Conservation (phyloP, 2,797 vertebrate species). For the Graptemys geographica region DNA sequence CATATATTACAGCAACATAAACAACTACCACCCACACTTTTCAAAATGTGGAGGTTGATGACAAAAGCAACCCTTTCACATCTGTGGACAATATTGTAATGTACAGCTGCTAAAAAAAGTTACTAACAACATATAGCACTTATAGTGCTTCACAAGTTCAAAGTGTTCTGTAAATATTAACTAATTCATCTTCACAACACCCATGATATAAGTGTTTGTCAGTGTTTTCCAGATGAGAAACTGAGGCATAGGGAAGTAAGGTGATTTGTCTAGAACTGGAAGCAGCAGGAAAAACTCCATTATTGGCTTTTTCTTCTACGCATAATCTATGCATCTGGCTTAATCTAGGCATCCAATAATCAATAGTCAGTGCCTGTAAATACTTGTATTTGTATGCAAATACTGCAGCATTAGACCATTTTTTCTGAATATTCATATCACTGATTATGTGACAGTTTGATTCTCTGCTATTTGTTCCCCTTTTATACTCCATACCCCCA, state of each 20-base stretch:
- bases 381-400: background rate
- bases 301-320: background rate
- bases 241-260: background rate
- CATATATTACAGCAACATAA: background rate
- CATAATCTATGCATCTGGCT: background rate
- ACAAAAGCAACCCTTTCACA: background rate
- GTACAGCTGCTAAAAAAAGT: background rate
- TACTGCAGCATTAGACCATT: background rate
- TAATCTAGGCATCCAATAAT: background rate
- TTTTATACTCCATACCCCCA: background rate
- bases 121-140: background rate
- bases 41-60: background rate
- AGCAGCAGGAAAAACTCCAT: background rate
- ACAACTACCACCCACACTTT: background rate
- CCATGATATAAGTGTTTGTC: background rate
- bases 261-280: background rate
- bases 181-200: background rate
- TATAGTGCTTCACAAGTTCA: background rate
- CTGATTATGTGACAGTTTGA: background rate
- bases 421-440: background rate
- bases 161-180: background rate
- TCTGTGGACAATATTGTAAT: background rate
- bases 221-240: background rate
- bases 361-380: rapidly evolving
- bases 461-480: background rate